Percentiles rank a stretch among this genome's conserved stretches.
Evolutionary conservation across 2,797 vertebrate species (phyloP).

Genomic region (Bradypus variegatus): DNA sequence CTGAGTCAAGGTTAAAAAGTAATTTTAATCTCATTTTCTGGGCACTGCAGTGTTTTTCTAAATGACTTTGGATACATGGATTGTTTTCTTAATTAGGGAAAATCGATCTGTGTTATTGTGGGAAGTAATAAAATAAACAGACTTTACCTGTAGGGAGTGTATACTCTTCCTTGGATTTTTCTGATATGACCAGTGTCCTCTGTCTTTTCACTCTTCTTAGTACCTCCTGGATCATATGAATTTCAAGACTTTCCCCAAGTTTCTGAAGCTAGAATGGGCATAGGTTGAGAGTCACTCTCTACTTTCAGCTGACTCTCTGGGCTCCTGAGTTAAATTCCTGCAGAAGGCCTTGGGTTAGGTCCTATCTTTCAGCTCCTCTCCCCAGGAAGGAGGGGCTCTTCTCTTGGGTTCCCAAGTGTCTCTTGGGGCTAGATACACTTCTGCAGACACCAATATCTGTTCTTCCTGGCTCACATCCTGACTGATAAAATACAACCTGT

Average conservation of each 20-base stretch:
- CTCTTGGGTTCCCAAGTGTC: neutral
- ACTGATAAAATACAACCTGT: neutral
- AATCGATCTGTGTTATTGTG: neutral
- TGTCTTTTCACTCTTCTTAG: slow-evolving; percentile 75
- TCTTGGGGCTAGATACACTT: neutral
- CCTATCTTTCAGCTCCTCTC: neutral
- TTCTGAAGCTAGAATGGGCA: slow-evolving; percentile 74
- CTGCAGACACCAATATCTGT: neutral
- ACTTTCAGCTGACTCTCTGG: neutral
- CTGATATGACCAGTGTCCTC: slow-evolving; percentile 73
- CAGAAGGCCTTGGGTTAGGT: neutral
- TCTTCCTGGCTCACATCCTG: neutral
- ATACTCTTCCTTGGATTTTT: slow-evolving; percentile 70
- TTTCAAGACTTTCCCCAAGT: slow-evolving; percentile 80
- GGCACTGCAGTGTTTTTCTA: neutral
- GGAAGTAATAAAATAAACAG: slow-evolving; percentile 29
- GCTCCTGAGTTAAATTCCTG: neutral
- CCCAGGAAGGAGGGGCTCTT: neutral
- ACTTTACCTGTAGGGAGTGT: slow-evolving; percentile 74
- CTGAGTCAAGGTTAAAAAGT: neutral
- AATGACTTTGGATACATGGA: neutral
- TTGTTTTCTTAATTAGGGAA: neutral
- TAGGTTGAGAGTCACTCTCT: slow-evolving; percentile 2
- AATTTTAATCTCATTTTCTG: neutral
- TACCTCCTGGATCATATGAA: slow-evolving; percentile 76